Base-by-base conservation (phyloP, 2,113 vertebrate genomes). In the Coregonus clupeaformis region DNA sequence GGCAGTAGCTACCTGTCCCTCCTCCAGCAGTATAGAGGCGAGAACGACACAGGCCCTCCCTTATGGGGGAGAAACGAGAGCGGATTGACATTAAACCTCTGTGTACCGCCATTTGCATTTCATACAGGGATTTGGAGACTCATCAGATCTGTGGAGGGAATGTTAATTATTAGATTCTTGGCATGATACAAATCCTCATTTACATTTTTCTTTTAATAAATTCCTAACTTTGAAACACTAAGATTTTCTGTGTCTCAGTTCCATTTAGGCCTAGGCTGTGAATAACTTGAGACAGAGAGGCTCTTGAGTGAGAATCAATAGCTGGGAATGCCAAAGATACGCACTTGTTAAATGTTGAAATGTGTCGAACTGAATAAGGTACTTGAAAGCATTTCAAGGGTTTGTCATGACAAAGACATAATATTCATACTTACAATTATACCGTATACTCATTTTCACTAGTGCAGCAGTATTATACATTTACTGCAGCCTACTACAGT, bases 51-150 rank as follows among this genome's bases (percentile, higher is more conserved):
- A 16, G 81, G 81, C 81, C 86, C 84, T 75, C 82, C 86, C 76
- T 73, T 74, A 80, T 76, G 73, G 70, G 65, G 63, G 36, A 73
- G 82, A 83, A 79, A 72, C 76, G 76, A 72, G 79, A 86, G 64
- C 68, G 82, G 78, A 81, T 81, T 92, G 89, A 89, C 88, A 86
- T 89, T 89, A 85, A 89, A 86, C 81, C 78, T 77, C 78, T 84
- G 87, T 42, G 36, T 87, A 75, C 78, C 72, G 49, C 73, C 82
- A 92, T 93, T 94, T 89, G 89, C 91, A 92, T 93, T 92, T 92
- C 89, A 88, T 85, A 87, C 86, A 84, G 82, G 78, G 73, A 88
- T 75, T 83, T 79, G 70, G 87, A 84, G 87, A 88, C 88, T 88
- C 85, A 81, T 86, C 85, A 82, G 79, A 86, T 90, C 84, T 91